Evolutionary conservation across 2,113 vertebrate species (phyloP).

Genomic region (Aspidoscelis tigris): DNA sequence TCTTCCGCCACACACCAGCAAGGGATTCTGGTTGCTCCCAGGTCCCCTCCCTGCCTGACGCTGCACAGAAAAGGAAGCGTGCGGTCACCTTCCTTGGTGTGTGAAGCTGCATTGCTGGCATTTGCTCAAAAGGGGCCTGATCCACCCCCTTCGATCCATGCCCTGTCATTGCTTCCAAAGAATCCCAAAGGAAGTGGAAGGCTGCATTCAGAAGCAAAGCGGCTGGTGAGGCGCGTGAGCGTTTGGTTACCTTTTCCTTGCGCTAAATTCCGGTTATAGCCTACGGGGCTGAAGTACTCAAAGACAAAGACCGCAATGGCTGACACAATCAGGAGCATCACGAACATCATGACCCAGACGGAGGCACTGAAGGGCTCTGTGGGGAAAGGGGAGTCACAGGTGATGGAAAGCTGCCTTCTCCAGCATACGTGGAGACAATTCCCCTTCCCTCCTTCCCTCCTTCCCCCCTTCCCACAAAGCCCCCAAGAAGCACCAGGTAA

Average conservation of each 20-base stretch:
- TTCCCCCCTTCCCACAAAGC: neutral
- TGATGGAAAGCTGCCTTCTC: conserved; percentile 31
- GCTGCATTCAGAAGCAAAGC: neutral
- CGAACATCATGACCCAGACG: conserved; percentile 99
- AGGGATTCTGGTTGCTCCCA: no score
- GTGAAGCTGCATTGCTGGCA: no score
- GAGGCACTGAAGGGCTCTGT: conserved; percentile 98
- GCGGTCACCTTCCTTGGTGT: no score
- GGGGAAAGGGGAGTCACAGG: conserved; percentile 47
- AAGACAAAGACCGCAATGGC: conserved; percentile 98
- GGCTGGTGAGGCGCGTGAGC: neutral
- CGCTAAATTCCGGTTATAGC: conserved; percentile 95
- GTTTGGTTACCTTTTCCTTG: conserved; percentile 90
- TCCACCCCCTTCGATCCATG: no score
- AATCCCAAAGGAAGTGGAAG: neutral
- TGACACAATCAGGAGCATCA: conserved; percentile 96
- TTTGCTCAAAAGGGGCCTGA: neutral
- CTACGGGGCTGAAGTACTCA: conserved; percentile 97
- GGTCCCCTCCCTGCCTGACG: no score
- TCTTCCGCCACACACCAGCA: no score
- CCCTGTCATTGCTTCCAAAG: conserved; percentile 14
- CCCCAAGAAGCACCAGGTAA: conserved; percentile 23
- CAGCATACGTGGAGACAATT: neutral
- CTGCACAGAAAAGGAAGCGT: neutral
- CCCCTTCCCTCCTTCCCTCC: neutral